phyloP scores from a whole-genome alignment of 2,797 vertebrate species.

The Falco concolor region DNA sequence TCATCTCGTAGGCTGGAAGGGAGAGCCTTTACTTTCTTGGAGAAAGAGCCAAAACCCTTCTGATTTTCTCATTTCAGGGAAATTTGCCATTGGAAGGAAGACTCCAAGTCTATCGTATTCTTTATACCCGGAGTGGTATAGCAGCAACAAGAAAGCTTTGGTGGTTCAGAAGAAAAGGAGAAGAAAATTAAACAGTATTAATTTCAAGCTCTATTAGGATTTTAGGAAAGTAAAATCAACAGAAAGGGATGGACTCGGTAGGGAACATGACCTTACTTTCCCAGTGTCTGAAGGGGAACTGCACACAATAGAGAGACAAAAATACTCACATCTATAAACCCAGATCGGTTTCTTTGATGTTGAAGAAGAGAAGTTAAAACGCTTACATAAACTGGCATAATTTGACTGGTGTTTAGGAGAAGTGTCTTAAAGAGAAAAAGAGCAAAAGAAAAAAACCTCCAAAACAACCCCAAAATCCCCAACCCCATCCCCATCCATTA shows the following conservation, averaged over 20 bases:
- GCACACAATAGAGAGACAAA: conserved; percentile 26
- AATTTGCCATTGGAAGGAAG: not conserved
- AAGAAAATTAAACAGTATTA: conserved; percentile 39
- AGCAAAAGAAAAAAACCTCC: not conserved
- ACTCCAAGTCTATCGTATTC: not conserved
- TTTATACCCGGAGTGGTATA: not conserved
- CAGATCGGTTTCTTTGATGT: conserved; percentile 2
- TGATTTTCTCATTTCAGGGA: not conserved
- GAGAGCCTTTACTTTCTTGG: not conserved
- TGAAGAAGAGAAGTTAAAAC: conserved; percentile 38
- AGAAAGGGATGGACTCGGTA: conserved; percentile 47
- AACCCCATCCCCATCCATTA: not conserved
- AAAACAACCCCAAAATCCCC: not conserved
- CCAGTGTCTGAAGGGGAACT: conserved; percentile 23
- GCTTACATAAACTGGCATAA: not conserved
- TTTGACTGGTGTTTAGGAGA: conserved; percentile 27
- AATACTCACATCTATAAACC: conserved; percentile 27
- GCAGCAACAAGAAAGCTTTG: not conserved
- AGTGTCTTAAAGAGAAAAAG: conserved; percentile 6
- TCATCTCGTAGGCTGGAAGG: not conserved
- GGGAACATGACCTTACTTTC: conserved; percentile 44
- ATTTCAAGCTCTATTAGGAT: conserved; percentile 68
- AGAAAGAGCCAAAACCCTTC: not conserved
- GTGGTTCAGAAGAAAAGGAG: not conserved
- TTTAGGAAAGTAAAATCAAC: conserved; percentile 56